A percentile compares a stretch with the other conserved stretches of the same genome.
Conservation (phyloP, 2,888 invertebrate species). For the Colostygia pectinataria region DNA sequence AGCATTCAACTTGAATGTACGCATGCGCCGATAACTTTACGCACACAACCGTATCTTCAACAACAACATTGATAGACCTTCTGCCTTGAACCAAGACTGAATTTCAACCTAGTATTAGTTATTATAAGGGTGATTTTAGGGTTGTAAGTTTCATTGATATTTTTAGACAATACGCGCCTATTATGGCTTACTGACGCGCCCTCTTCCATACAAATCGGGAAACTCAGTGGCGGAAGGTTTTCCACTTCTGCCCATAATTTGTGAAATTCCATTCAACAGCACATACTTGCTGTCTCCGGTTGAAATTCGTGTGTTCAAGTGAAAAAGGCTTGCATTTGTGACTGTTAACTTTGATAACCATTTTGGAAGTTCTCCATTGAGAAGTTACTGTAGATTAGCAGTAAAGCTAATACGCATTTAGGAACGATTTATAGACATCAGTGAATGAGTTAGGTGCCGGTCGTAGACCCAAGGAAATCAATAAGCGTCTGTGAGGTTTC, state of each 20-base stretch:
- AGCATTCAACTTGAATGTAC: conserved; percentile 50
- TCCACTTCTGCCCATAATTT: conserved; percentile 67
- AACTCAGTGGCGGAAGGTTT: conserved; percentile 71
- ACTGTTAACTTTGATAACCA: conserved; percentile 65
- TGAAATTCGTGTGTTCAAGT: conserved; percentile 42
- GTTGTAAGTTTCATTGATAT: conserved; percentile 50
- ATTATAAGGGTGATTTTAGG: conserved; percentile 33
- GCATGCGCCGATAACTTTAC: conserved; percentile 68
- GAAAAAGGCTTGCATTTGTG: conserved; percentile 38
- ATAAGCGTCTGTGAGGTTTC: conserved; percentile 28
- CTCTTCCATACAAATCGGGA: conserved; percentile 77
- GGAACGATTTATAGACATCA: conserved; percentile 37
- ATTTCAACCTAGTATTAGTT: conserved; percentile 29
- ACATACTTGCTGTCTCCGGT: conserved; percentile 44
- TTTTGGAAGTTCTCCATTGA: conserved; percentile 68
- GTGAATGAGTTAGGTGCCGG: conserved; percentile 46
- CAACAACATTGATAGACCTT: conserved; percentile 50
- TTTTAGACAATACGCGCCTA: conserved; percentile 77
- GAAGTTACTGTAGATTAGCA: conserved; percentile 66
- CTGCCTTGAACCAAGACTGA: conserved; percentile 27
- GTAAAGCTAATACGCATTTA: conserved; percentile 56
- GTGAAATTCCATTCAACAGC: conserved; percentile 60
- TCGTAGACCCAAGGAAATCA: conserved; percentile 32
- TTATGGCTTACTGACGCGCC: conserved; percentile 71
- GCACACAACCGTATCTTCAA: conserved; percentile 51